Evolutionary conservation across 2,888 invertebrate species (phyloP).

Genomic region (Hybos culiciformis): DNA sequence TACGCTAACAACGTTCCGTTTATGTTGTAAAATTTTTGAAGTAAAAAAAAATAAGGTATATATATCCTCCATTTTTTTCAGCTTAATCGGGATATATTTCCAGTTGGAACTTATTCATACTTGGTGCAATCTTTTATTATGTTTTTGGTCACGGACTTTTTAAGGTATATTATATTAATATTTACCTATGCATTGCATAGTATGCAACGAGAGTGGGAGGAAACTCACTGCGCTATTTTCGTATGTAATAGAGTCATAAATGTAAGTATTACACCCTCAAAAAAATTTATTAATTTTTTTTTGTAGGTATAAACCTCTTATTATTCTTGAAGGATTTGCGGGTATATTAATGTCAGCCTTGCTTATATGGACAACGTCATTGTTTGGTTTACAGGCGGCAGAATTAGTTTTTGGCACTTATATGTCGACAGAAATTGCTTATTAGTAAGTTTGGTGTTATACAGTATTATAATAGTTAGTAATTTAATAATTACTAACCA

Average conservation of each 20-base stretch:
- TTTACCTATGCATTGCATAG: no score
- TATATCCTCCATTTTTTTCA: conserved; percentile 22
- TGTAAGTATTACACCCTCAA: no score
- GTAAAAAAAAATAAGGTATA: neutral
- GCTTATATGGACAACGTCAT: conserved; percentile 59
- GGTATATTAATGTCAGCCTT: conserved; percentile 65
- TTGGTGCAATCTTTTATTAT: conserved; percentile 59
- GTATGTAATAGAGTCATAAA: no score
- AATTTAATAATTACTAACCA: no score
- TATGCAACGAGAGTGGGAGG: no score
- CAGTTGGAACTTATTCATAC: conserved; percentile 75
- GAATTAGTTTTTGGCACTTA: conserved; percentile 69
- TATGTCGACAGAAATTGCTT: conserved; percentile 82
- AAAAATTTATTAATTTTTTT: neutral
- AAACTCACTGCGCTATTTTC: no score
- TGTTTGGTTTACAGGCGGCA: conserved; percentile 55
- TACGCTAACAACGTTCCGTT: no score
- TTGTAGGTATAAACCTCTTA: conserved; percentile 68
- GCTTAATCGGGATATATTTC: conserved; percentile 70
- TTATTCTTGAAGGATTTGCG: conserved; percentile 56
- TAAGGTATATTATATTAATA: no score
- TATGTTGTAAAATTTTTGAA: no score
- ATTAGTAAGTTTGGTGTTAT: no score
- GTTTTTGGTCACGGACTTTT: conserved; percentile 71
- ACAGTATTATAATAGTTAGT: no score